Evolutionary conservation across 2,113 vertebrate species (phyloP).

Genomic region (Neotoma lepida): DNA sequence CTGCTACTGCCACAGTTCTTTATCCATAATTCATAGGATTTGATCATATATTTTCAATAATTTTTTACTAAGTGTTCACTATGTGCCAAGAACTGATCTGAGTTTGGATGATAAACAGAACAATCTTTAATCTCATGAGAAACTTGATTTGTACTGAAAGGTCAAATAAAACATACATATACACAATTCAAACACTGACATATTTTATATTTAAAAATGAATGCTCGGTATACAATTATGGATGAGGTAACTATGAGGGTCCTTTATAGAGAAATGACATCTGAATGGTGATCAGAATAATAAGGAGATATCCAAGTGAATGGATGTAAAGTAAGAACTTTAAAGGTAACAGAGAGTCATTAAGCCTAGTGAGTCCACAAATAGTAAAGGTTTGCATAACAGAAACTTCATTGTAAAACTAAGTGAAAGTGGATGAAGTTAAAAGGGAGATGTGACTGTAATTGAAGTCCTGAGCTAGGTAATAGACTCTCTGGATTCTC

Average conservation of each 20-base stretch:
- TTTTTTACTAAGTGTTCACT: background rate
- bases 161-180: background rate
- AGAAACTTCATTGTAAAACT: background rate
- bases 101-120: background rate
- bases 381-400: background rate
- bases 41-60: background rate
- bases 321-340: slow-evolving; percentile 4
- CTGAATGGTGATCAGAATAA: background rate
- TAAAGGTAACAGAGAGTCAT: background rate
- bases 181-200: slow-evolving; percentile 2
- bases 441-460: background rate
- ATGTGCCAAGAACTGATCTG: background rate
- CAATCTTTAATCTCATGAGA: background rate
- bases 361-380: background rate
- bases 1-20: background rate
- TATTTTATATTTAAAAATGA: background rate
- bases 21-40: background rate
- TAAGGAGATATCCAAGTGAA: background rate
- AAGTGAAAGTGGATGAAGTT: background rate
- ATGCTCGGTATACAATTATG: background rate
- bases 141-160: background rate
- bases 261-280: background rate
- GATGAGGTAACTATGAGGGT: background rate
- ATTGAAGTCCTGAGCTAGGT: no score
- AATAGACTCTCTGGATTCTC: background rate